Evolutionary conservation across 2,888 invertebrate species (phyloP).

Genomic region (Trichogramma evanescens): DNA sequence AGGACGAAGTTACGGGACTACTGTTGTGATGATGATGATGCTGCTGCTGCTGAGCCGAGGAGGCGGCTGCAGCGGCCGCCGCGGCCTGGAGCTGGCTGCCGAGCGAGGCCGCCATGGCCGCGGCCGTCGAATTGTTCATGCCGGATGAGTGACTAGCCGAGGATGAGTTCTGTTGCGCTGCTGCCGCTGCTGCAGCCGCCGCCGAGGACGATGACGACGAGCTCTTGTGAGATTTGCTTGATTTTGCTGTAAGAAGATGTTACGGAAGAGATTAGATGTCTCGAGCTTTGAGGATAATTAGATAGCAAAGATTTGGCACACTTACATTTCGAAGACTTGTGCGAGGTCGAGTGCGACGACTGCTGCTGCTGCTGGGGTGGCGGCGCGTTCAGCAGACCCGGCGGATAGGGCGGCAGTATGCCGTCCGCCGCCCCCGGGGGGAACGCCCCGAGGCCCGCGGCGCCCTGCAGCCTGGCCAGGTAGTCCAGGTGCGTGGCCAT

Average conservation of each 20-base stretch:
- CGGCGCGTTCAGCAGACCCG: constrained; percentile 52
- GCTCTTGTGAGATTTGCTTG: constrained; percentile 44
- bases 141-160: constrained; percentile 25
- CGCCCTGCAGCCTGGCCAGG: constrained; percentile 69
- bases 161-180: no score
- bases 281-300: no score
- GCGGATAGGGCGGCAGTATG: constrained; percentile 53
- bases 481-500: constrained; percentile 86
- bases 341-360: not conserved
- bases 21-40: not conserved
- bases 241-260: constrained; percentile 36
- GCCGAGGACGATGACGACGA: constrained; percentile 23
- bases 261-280: not conserved
- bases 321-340: constrained; percentile 45
- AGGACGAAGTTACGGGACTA: constrained; percentile 7
- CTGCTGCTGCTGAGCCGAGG: not conserved
- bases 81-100: constrained; percentile 11
- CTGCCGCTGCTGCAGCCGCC: no score
- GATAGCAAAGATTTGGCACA: constrained; percentile 15
- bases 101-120: constrained; percentile 29
- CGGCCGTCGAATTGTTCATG: constrained; percentile 33
- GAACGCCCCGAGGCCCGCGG: constrained; percentile 68
- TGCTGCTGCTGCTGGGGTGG: constrained; percentile 41
- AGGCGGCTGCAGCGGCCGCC: not conserved
- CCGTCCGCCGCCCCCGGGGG: constrained; percentile 53